These are phyloP conservation scores for Noctua comes DNA, from an alignment of 2,888 invertebrate species.

Conservation along the genomic window DNA sequence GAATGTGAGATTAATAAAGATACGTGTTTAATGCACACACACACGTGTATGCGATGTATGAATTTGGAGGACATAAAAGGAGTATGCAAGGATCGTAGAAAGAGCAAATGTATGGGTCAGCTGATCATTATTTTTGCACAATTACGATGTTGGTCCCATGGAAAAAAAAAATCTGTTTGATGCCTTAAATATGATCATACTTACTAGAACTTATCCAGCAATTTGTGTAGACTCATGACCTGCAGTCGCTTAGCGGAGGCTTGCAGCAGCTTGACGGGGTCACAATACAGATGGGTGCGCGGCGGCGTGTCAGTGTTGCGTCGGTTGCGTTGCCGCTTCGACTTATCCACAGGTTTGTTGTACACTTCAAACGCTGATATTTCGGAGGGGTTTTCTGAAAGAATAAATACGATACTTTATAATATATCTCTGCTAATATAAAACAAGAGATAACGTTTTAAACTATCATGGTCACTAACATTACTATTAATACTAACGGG, in stretches of 20 bases:
- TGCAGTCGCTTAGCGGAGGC: slow-evolving; percentile 90
- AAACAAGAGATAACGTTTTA: background rate
- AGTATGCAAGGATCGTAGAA: no score
- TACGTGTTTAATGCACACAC: no score
- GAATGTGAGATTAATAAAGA: background rate
- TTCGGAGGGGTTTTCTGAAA: slow-evolving; percentile 81
- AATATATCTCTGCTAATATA: background rate
- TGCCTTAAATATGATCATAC: slow-evolving; percentile 44
- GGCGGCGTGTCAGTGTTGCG: slow-evolving; percentile 74
- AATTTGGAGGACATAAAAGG: no score
- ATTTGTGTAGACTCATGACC: slow-evolving; percentile 86
- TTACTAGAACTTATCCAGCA: slow-evolving; percentile 88
- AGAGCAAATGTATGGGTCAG: no score
- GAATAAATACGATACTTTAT: background rate
- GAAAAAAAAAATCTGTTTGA: no score
- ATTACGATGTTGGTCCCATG: no score
- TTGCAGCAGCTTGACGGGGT: slow-evolving; percentile 90
- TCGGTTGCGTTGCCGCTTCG: slow-evolving; percentile 71
- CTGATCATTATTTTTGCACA: no score
- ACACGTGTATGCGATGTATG: no score
- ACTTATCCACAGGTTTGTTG: slow-evolving; percentile 76
- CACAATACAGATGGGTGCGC: slow-evolving; percentile 77
- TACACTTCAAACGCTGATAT: slow-evolving; percentile 89
- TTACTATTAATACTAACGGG: no score
- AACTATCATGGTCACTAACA: no score